Percentiles rank a stretch among this genome's conserved stretches.
Evolutionary conservation across 2,888 invertebrate species (phyloP).

Genomic region (Drosophila sordidula): DNA sequence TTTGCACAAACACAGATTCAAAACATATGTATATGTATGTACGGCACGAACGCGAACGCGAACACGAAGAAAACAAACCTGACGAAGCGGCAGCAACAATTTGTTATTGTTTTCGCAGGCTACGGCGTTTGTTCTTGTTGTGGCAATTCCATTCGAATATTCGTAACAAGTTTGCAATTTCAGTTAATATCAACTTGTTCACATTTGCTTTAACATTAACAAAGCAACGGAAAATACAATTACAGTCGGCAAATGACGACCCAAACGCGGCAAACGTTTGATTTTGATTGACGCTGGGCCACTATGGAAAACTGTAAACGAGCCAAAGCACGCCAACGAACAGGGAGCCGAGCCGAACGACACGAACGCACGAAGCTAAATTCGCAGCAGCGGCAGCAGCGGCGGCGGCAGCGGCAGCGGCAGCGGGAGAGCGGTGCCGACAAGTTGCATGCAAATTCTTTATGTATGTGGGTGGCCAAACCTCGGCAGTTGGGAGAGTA

Average conservation of each 20-base stretch:
- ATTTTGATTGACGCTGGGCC: slow-evolving; percentile 77
- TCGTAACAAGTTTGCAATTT: slow-evolving; percentile 60
- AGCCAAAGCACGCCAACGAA: slow-evolving; percentile 43
- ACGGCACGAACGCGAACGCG: slow-evolving; percentile 42
- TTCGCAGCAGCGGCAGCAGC: slow-evolving; percentile 32
- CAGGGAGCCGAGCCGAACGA: slow-evolving; percentile 8
- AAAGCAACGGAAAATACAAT: slow-evolving; percentile 28
- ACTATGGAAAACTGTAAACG: slow-evolving; percentile 74
- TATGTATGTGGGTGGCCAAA: slow-evolving; percentile 46
- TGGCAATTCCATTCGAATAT: slow-evolving; percentile 41
- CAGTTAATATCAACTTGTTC: slow-evolving; percentile 47
- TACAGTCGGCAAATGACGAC: slow-evolving; percentile 48
- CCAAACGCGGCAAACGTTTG: slow-evolving; percentile 77
- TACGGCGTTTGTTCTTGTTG: slow-evolving; percentile 14
- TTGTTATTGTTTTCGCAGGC: slow-evolving; percentile 57
- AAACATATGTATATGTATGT: slow-evolving; percentile 18
- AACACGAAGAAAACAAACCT: slow-evolving; percentile 47
- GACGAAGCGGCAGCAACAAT: slow-evolving; percentile 50
- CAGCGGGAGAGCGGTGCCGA: slow-evolving; percentile 42
- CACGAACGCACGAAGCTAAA: slow-evolving; percentile 39
- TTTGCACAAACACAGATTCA: slow-evolving; percentile 25
- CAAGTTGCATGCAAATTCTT: slow-evolving; percentile 61
- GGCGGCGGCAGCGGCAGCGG: slow-evolving; percentile 59
- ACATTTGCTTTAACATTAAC: slow-evolving; percentile 32
- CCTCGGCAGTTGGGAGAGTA: slow-evolving; percentile 10